Evolutionary conservation across 92 coral and sea anemone genomes (phyloP), one percentile per base, ranked within the genome.

Genomic region (Parazoanthus darwini): DNA sequence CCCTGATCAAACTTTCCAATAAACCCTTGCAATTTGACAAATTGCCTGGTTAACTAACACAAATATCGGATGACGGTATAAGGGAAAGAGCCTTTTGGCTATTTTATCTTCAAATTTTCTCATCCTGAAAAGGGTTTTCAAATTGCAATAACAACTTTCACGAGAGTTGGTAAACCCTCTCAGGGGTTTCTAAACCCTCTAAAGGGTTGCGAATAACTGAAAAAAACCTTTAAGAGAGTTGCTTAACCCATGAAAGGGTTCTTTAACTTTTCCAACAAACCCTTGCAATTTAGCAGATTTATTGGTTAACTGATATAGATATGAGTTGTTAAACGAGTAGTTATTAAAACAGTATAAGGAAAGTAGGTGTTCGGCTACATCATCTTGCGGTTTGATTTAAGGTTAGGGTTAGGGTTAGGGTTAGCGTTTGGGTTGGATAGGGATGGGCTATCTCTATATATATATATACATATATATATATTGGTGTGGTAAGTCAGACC

Each of bases 311-410:
- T 70, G 74, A 70, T 70, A 70, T 23, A 70, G 74, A 70, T 70
- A 70, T 70, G 33, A 75, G 48, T 14, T 75, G 79, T 75, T 75
- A 75, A 75, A 75, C 79, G 79, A 75, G 79, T 75, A 75, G 6
- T 6, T 33, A 35, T 39, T 75, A 75, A 8, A 75, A 35, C 79
- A 75, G 43, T 39, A 35, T 75, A 35, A 75, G 43, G 43, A 75
- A 75, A 75, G 23, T 75, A 75, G 79, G 44, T 5, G 79, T 75
- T 70, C 35, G 78, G 78, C 11, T 43, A 86, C 82, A 86, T 38
- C 84, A 87, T 87, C 73, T 82, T 87, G 63, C 35, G 80, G 89
- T 77, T 81, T 87, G 26, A 77, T 77, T 77, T 87, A 72, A 77
- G 43, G 89, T 72, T 87, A 74, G 68, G 86, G 85, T 39, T 43